Conservation (phyloP, 2,113 vertebrate species). For the Machaerirhynchus nigripectus region DNA sequence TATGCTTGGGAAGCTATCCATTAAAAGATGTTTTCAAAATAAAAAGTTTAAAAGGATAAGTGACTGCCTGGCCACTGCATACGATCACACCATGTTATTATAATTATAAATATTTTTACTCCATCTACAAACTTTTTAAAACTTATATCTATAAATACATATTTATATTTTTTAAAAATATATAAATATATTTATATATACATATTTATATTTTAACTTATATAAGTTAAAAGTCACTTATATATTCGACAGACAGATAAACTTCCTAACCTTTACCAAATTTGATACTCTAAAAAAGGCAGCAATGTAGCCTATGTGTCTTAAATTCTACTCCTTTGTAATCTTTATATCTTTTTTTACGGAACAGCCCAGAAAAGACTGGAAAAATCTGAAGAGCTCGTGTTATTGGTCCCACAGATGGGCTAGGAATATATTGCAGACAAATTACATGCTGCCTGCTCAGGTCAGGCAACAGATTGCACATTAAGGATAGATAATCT, state of each 20-base stretch:
- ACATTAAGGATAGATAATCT: slow-evolving; percentile 37
- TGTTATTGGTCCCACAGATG: not conserved
- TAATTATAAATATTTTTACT: not conserved
- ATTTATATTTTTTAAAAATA: not conserved
- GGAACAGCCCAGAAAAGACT: not conserved
- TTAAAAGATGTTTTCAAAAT: not conserved
- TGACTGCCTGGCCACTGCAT: not conserved
- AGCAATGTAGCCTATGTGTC: not conserved
- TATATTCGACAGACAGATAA: not conserved
- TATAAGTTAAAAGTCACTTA: not conserved
- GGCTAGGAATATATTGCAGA: not conserved
- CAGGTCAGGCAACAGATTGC: slow-evolving; percentile 39
- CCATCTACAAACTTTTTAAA: not conserved
- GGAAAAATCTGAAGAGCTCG: not conserved
- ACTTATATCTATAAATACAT: not conserved
- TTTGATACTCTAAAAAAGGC: not conserved
- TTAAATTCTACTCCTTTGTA: not conserved
- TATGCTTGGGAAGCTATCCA: not conserved
- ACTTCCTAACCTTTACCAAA: not conserved
- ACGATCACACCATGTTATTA: not conserved
- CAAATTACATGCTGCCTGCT: not conserved
- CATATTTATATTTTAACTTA: not conserved
- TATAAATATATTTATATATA: not conserved
- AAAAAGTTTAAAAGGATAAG: not conserved
- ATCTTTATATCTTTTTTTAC: not conserved